Conservation (phyloP, 2,888 invertebrate genomes). For the Leptura quadrifasciata region DNA sequence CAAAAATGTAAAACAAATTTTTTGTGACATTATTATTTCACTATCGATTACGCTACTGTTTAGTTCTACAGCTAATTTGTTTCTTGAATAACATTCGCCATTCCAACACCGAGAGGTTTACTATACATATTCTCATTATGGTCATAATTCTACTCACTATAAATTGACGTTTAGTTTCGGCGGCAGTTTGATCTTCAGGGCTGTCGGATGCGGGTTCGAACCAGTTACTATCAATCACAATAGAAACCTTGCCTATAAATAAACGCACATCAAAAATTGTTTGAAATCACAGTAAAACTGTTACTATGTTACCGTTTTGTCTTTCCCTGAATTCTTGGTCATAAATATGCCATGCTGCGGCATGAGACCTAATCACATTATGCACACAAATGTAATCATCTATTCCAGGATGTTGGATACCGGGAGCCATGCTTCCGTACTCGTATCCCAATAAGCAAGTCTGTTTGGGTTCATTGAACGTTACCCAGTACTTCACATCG, state of each 20-base stretch:
- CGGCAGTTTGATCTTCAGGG: conserved; percentile 78
- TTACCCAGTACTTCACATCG: conserved; percentile 75
- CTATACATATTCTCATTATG: too few species aligned
- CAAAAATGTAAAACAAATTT: too few species aligned
- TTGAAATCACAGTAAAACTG: background rate
- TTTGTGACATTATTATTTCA: too few species aligned
- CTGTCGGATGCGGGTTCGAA: conserved; percentile 78
- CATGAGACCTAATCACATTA: conserved; percentile 81
- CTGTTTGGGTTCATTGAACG: conserved; percentile 75
- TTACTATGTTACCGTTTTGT: conserved; percentile 46
- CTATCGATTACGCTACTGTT: too few species aligned
- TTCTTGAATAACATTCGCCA: too few species aligned
- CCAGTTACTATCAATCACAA: conserved; percentile 79
- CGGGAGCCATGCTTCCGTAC: conserved; percentile 64
- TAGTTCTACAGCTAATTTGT: too few species aligned
- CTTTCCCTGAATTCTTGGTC: conserved; percentile 74
- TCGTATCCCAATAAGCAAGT: conserved; percentile 63
- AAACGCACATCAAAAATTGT: background rate
- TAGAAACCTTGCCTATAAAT: conserved; percentile 56
- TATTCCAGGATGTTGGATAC: conserved; percentile 70
- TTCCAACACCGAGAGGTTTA: background rate
- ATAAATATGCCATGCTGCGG: conserved; percentile 79
- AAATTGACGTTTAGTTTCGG: conserved; percentile 76
- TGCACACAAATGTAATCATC: conserved; percentile 80
- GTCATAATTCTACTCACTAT: conserved; percentile 69